Percentiles rank a stretch among this genome's conserved stretches.
Conservation (phyloP, 2,797 vertebrate species). For the Staurois parvus region DNA sequence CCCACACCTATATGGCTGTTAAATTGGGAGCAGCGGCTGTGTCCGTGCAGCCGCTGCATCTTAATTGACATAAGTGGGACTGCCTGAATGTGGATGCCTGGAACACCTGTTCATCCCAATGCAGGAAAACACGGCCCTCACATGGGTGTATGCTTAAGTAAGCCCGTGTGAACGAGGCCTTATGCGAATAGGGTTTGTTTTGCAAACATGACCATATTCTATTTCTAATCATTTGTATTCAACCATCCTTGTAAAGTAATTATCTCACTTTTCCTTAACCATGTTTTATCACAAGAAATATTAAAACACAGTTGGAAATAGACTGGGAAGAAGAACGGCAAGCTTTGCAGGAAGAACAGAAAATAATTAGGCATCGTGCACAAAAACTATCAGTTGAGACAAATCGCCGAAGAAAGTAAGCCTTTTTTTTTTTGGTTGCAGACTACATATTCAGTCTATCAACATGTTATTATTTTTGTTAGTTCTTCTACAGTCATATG, state of each 20-base stretch:
- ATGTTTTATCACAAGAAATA: constrained; percentile 69
- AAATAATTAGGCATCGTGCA: constrained; percentile 76
- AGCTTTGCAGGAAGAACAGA: constrained; percentile 84
- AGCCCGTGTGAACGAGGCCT: too few species aligned
- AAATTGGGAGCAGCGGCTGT: too few species aligned
- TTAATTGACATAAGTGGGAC: too few species aligned
- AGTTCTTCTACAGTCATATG: too few species aligned
- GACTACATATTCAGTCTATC: too few species aligned
- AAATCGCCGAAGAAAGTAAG: constrained; percentile 88
- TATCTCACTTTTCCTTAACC: constrained; percentile 73
- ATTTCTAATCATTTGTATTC: not conserved
- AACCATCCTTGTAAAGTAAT: not conserved
- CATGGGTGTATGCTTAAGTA: too few species aligned
- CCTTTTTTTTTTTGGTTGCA: constrained; percentile 19
- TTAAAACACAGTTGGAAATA: constrained; percentile 70
- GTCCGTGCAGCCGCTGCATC: too few species aligned
- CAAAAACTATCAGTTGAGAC: constrained; percentile 85
- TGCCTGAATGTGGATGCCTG: too few species aligned
- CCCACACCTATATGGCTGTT: too few species aligned
- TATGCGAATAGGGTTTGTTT: not conserved
- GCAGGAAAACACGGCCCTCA: too few species aligned
- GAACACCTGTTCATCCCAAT: too few species aligned
- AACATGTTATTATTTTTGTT: too few species aligned
- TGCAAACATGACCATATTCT: not conserved
- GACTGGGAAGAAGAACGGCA: constrained; percentile 80